phyloP scores from a whole-genome alignment of 2,797 vertebrate species.

The Epinephelus awoara region DNA sequence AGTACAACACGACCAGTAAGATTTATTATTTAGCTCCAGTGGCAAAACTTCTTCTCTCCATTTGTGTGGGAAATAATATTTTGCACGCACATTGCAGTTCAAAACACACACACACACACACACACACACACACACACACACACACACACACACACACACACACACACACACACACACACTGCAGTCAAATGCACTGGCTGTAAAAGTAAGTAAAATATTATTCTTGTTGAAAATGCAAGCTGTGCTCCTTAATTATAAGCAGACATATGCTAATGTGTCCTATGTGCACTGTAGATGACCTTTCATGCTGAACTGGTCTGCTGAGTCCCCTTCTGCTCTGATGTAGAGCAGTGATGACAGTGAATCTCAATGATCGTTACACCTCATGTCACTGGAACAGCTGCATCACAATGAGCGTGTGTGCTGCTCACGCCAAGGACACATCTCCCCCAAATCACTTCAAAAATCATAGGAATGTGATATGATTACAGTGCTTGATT shows the following conservation, averaged over 20 bases:
- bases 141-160: background rate
- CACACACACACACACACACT: background rate
- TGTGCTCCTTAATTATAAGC: too few species aligned
- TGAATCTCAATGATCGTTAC: conserved; percentile 43
- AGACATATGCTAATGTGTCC: background rate
- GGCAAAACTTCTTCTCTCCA: conserved; percentile 35
- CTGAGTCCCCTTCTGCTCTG: conserved; percentile 5
- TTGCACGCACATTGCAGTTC: background rate
- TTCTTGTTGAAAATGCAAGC: background rate
- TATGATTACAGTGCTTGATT: background rate
- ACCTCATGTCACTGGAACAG: conserved; percentile 38
- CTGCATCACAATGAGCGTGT: conserved; percentile 22
- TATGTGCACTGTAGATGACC: background rate
- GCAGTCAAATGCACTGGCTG: background rate
- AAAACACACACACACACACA: background rate
- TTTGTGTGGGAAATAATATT: background rate
- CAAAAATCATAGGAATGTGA: background rate
- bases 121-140: background rate
- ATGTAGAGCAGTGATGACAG: conserved; percentile 28
- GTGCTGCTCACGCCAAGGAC: background rate
- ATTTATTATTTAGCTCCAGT: background rate
- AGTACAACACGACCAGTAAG: conserved; percentile 98
- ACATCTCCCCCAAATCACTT: background rate
- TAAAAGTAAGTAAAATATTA: background rate
- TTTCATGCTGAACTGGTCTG: background rate